A percentile compares a stretch with the other conserved stretches of the same genome.
These are phyloP conservation scores for Hydropsyche betteni DNA, from an alignment of 2,888 invertebrate genomes.

Conservation along the genomic window DNA sequence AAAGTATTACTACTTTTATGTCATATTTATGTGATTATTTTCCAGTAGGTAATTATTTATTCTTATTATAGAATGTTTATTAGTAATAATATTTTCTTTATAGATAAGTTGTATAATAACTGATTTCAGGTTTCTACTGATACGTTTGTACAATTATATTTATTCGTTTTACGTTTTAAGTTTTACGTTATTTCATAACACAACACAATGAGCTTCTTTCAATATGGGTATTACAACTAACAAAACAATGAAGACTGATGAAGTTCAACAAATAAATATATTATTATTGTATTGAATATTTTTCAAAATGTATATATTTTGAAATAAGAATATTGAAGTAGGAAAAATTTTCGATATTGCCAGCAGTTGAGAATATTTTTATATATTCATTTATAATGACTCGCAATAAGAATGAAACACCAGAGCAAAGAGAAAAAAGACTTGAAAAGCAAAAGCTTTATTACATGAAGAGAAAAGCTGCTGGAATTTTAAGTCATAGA, in stretches of 20 bases:
- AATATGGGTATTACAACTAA: slow-evolving; percentile 15
- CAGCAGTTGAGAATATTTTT: no score
- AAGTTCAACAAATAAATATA: slow-evolving; percentile 10
- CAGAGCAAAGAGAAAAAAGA: slow-evolving; percentile 32
- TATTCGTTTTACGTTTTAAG: no score
- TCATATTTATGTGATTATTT: no score
- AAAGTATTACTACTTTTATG: no score
- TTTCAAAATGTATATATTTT: slow-evolving; percentile 4
- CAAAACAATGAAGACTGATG: neutral
- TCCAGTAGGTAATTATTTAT: no score
- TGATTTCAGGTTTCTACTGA: no score
- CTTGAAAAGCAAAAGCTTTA: slow-evolving; percentile 27
- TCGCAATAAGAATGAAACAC: slow-evolving; percentile 28
- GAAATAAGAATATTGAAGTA: neutral
- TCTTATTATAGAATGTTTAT: no score
- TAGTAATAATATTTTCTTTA: no score
- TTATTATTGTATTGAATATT: neutral
- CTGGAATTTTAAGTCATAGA: neutral
- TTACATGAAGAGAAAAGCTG: slow-evolving; percentile 26
- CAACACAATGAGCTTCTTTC: neutral
- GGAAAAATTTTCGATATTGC: no score
- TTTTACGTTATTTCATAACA: no score
- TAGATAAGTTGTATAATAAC: no score
- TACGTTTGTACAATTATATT: no score
- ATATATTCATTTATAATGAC: slow-evolving; percentile 10